phyloP scores from a whole-genome alignment of 2,888 invertebrate genomes.

The Caenorhabditis parvicauda region DNA sequence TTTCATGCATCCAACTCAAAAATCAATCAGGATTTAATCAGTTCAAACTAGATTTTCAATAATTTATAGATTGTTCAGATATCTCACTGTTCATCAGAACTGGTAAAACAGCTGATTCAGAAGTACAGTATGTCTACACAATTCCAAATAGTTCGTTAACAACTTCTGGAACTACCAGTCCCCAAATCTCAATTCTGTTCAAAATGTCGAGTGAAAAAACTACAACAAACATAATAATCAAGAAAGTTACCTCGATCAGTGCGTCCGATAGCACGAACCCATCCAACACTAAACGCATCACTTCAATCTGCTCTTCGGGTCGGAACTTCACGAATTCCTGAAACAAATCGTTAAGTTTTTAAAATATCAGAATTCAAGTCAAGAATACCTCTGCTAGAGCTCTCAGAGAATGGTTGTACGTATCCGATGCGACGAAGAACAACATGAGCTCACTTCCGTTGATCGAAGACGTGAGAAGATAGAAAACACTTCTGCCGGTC shows the following conservation, averaged over 20 bases:
- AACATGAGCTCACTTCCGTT: slow-evolving; percentile 27
- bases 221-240: too few relatives aligned
- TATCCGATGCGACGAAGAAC: slow-evolving; percentile 29
- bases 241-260: slow-evolving; percentile 35
- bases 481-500: slow-evolving; percentile 34
- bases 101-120: slow-evolving; percentile 2
- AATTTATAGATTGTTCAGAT: too few relatives aligned
- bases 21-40: too few relatives aligned
- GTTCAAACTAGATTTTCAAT: too few relatives aligned
- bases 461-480: slow-evolving; percentile 28
- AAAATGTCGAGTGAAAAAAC: too few relatives aligned
- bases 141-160: too few relatives aligned
- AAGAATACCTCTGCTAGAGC: slow-evolving; percentile 26
- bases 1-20: too few relatives aligned
- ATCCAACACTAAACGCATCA: slow-evolving; percentile 54
- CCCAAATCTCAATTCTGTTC: too few relatives aligned
- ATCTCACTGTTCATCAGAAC: not conserved
- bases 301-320: slow-evolving; percentile 49
- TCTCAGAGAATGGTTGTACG: slow-evolving; percentile 24
- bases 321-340: slow-evolving; percentile 48
- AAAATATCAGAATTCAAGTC: not conserved
- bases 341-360: slow-evolving; percentile 1
- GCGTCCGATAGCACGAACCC: slow-evolving; percentile 53
- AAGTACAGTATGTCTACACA: too few relatives aligned
- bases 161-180: too few relatives aligned